A percentile compares a stretch with the other conserved stretches of the same genome.
Conservation (phyloP, 37 sponge, comb jelly and placozoan genomes). For the Aplysina aerophoba region DNA sequence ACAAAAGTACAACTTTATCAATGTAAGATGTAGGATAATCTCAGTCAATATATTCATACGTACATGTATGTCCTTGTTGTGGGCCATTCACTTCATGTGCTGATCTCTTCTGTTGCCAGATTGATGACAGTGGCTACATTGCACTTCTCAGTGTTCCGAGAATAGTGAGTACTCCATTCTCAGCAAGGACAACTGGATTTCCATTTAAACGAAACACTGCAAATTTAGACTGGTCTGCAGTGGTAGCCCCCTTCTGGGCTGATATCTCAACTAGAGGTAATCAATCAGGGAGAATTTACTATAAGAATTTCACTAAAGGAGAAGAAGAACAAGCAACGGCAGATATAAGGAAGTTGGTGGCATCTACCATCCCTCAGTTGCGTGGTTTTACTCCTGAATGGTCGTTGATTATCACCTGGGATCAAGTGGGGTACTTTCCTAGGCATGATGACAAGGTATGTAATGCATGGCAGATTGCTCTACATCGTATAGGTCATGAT, state of each 20-base stretch:
- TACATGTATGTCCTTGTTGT: not conserved
- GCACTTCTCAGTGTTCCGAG: not conserved
- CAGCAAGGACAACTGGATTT: not conserved
- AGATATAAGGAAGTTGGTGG: not conserved
- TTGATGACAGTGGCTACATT: constrained; percentile 24
- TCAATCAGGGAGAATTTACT: not conserved
- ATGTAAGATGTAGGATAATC: no score
- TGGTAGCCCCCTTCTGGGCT: constrained; percentile 28
- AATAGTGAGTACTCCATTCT: not conserved
- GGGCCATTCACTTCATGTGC: not conserved
- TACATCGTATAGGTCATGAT: no score
- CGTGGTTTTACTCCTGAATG: not conserved
- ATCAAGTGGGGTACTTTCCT: constrained; percentile 29
- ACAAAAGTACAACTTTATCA: no score
- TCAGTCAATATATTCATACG: not conserved
- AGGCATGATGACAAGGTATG: not conserved
- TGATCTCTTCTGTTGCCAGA: not conserved
- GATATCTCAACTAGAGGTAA: not conserved
- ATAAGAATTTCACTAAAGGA: not conserved
- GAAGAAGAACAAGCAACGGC: not conserved
- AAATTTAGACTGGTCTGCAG: not conserved
- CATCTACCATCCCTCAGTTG: constrained; percentile 9
- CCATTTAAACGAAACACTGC: not conserved
- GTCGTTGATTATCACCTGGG: constrained; percentile 34
- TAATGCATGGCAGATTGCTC: not conserved